phyloP scores from a whole-genome alignment of 2,113 vertebrate genomes.

The Gambusia holbrooki region DNA sequence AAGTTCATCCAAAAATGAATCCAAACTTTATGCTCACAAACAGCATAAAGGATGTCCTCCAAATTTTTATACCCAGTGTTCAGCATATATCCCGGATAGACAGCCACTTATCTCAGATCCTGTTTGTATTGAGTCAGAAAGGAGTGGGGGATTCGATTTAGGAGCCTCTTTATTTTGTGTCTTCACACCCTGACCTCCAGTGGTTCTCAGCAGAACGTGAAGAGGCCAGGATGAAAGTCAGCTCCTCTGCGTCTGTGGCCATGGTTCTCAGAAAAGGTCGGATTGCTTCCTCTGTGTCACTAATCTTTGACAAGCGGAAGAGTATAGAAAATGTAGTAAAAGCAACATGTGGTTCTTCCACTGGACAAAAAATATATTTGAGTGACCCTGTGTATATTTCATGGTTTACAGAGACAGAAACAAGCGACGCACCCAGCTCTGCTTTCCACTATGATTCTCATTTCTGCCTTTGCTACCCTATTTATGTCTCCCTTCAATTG shows the following conservation, averaged over 20 bases:
- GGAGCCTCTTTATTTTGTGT: not conserved
- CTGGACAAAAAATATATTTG: not conserved
- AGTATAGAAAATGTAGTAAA: not conserved
- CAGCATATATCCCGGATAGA: too few relatives aligned
- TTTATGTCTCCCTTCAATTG: conserved; percentile 68
- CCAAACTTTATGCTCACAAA: too few relatives aligned
- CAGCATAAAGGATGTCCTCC: too few relatives aligned
- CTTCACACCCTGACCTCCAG: not conserved
- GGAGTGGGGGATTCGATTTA: too few relatives aligned
- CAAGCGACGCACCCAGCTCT: conserved; percentile 37
- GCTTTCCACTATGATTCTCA: conserved; percentile 8
- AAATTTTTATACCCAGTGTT: too few relatives aligned
- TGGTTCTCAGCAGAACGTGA: not conserved
- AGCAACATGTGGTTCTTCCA: not conserved
- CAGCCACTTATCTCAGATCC: too few relatives aligned
- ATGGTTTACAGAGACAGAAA: conserved; percentile 35
- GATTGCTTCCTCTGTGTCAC: not conserved
- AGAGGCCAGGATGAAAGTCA: not conserved
- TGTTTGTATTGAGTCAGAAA: too few relatives aligned
- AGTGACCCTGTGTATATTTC: not conserved
- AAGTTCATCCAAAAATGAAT: too few relatives aligned
- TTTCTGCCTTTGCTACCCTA: conserved; percentile 48
- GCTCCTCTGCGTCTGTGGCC: too few relatives aligned
- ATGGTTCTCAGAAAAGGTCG: not conserved
- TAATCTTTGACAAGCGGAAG: not conserved